Evolutionary conservation across 2,888 invertebrate species (phyloP).

Genomic region (Athrips mouffetella): DNA sequence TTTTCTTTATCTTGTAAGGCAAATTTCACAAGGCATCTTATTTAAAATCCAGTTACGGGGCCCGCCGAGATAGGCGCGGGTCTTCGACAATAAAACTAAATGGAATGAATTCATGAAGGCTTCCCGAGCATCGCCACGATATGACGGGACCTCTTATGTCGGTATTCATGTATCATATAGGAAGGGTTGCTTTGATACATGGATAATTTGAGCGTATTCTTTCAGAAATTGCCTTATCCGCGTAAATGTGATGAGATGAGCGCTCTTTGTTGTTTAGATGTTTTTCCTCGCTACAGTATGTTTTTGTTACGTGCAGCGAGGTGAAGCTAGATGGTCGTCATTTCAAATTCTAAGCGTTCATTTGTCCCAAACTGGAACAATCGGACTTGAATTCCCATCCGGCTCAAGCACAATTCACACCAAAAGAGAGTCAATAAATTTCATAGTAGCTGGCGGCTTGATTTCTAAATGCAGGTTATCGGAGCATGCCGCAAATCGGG

Average conservation of each 20-base stretch:
- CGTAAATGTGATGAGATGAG: constrained; percentile 36
- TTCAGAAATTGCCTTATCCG: constrained; percentile 46
- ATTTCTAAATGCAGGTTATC: constrained; percentile 77
- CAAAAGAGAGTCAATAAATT: constrained; percentile 72
- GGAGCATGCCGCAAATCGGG: constrained; percentile 73
- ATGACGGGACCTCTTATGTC: constrained; percentile 60
- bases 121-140: constrained; percentile 63
- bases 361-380: constrained; percentile 41
- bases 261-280: constrained; percentile 10
- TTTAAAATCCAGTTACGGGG: constrained; percentile 76
- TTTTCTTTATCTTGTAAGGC: constrained; percentile 73
- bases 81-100: constrained; percentile 77
- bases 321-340: constrained; percentile 23
- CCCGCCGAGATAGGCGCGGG: constrained; percentile 72
- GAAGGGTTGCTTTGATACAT: constrained; percentile 58
- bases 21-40: constrained; percentile 75
- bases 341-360: constrained; percentile 48
- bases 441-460: constrained; percentile 65
- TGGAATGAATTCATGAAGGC: constrained; percentile 75
- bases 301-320: constrained; percentile 1
- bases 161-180: constrained; percentile 54
- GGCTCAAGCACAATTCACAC: constrained; percentile 49
- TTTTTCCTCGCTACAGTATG: constrained; percentile 10
- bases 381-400: constrained; percentile 48
- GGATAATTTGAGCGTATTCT: constrained; percentile 44